Base-by-base conservation (phyloP, 2,113 vertebrate genomes). In the Oophaga pumilio region DNA sequence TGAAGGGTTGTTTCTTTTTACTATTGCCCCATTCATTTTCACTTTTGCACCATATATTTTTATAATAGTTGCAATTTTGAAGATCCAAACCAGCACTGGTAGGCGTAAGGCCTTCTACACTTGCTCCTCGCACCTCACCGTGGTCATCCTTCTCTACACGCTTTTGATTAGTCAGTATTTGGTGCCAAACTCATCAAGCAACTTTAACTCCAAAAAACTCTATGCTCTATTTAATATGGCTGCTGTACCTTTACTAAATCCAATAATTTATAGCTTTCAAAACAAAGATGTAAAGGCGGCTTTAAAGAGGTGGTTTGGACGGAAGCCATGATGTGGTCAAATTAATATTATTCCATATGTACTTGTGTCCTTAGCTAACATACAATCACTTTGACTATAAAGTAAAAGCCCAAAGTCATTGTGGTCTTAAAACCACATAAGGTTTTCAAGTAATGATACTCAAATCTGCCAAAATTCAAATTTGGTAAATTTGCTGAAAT, bases 51-150 rank as follows among this genome's bases (percentile, higher is more conserved):
- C 89, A 17, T 92, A 88, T 49, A 20, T 88, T 64, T 88, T 81
- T 17, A 89, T 89, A 0, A 18, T 89, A 24, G 6, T 18, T 0
- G 10, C 89, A 9, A 85, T 91, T 57, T 6, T 90, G 87, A 90
- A 69, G 77, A 89, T 90, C 8, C 0, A 26, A 10, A 90, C 89
- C 53, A 83, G 82, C 22, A 66, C n/a, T 7, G 89, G 88, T 6
- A 89, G 89, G n/a, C 1, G 0, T 24, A 90, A 89, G 84, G 90
- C 89, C 62, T 92, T 91, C 73, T 90, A 90, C 12, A 92, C 90
- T 1, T 92, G 91, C 6, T 89, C 90, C 8, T 91, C 90, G 11
- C 87, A 91, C 49, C 59, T 90, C 11, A 87, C 78, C 53, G 20
- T 50, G 0, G 90, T 92, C 71, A 33, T 78, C 0, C 57, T 90